phyloP scores from a whole-genome alignment of 2,113 vertebrate species.

The Podarcis muralis region DNA sequence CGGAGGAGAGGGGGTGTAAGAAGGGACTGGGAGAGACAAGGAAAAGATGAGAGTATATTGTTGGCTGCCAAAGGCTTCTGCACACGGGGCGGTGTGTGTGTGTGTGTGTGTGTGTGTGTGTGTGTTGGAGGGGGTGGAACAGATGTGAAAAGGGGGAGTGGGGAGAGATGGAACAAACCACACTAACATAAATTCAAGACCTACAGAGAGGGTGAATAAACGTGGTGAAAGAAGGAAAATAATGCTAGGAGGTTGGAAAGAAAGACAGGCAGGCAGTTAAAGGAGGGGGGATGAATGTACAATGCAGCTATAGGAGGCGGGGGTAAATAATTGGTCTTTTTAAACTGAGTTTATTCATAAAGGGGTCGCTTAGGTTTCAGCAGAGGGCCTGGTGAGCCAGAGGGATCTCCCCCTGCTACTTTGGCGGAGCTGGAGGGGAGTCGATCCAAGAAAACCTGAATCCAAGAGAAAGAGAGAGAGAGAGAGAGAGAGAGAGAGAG shows the following conservation, averaged over 20 bases:
- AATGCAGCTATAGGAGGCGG: neutral
- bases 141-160: neutral
- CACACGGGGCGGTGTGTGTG: neutral
- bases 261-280: neutral
- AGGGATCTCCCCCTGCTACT: neutral
- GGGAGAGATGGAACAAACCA: neutral
- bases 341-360: neutral
- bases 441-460: neutral
- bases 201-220: neutral
- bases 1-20: neutral
- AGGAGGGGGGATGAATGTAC: constrained; percentile 7
- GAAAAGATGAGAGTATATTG: neutral
- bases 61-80: neutral
- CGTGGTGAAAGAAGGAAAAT: neutral
- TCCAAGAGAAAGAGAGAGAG: neutral
- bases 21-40: neutral
- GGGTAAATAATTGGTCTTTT: neutral
- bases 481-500: neutral
- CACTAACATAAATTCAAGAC: neutral
- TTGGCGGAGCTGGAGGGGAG: neutral
- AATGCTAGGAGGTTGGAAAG: neutral
- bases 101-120: too few species aligned
- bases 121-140: neutral
- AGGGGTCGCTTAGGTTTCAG: neutral
- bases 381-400: too few species aligned